Evolutionary conservation across 2,113 vertebrate genomes (phyloP).

Genomic region (Pica pica): DNA sequence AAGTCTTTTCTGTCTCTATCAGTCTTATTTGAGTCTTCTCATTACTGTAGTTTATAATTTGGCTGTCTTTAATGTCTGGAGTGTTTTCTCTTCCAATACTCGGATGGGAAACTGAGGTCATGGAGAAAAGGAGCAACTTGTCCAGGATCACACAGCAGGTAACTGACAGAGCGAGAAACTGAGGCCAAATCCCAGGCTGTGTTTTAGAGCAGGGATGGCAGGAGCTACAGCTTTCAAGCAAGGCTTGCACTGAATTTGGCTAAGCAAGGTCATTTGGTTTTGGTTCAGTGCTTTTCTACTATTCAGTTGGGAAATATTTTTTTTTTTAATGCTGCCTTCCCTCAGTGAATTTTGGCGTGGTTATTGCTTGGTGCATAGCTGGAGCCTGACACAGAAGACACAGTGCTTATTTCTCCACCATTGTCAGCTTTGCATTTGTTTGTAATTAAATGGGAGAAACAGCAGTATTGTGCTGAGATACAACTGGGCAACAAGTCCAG

Average conservation of each 20-base stretch:
- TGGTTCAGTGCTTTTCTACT: neutral
- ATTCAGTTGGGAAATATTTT: neutral
- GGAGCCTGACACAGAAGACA: neutral
- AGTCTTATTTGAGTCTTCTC: neutral
- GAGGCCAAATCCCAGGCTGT: neutral
- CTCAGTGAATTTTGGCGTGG: neutral
- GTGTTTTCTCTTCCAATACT: neutral
- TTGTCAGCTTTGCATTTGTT: constrained; percentile 42
- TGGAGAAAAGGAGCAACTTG: neutral
- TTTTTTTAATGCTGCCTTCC: neutral
- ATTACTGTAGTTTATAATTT: neutral
- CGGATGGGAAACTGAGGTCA: neutral
- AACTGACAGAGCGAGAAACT: neutral
- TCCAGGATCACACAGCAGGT: constrained; percentile 22
- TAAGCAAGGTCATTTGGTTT: neutral
- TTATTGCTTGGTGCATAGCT: constrained; percentile 21
- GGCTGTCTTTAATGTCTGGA: neutral
- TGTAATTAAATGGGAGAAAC: constrained; percentile 37
- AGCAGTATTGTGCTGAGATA: constrained; percentile 34
- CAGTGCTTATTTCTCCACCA: neutral
- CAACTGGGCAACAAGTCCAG: constrained; percentile 22
- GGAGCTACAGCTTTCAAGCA: neutral
- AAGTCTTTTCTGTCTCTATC: neutral
- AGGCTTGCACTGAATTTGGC: neutral
- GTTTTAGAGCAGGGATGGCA: neutral